phyloP scores from a whole-genome alignment of 2,797 vertebrate genomes.

The Eutrigla gurnardus region DNA sequence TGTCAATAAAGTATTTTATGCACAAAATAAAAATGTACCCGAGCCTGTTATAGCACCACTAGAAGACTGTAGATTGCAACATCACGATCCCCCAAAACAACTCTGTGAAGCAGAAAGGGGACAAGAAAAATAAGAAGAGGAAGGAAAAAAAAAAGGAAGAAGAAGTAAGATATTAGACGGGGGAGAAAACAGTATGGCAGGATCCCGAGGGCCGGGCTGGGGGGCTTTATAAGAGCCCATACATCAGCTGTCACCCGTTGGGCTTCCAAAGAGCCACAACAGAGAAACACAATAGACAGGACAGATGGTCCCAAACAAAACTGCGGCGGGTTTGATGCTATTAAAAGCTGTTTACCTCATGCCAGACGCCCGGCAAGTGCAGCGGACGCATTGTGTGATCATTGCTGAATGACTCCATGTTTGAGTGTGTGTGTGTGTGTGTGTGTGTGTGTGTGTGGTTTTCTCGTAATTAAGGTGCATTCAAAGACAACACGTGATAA shows the following conservation, averaged over 20 bases:
- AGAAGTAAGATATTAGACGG: conserved; percentile 23
- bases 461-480: conserved; percentile 68
- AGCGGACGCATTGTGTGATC: conserved; percentile 61
- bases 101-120: conserved; percentile 54
- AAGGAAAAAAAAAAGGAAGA: conserved; percentile 50
- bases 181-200: conserved; percentile 69
- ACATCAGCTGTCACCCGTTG: conserved; percentile 87
- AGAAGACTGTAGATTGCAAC: conserved; percentile 8
- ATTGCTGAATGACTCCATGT: conserved; percentile 48
- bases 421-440: conserved; percentile 43
- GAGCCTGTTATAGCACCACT: neutral
- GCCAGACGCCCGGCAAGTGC: conserved; percentile 67
- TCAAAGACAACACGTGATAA: conserved; percentile 59
- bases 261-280: conserved; percentile 77
- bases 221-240: conserved; percentile 84
- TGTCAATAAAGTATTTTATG: too few relatives aligned
- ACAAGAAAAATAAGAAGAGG: conserved; percentile 57
- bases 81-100: conserved; percentile 22
- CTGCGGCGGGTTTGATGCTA: conserved; percentile 86
- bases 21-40: too few relatives aligned
- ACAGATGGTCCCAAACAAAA: conserved; percentile 92
- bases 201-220: conserved; percentile 79
- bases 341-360: conserved; percentile 92
- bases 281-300: conserved; percentile 86
- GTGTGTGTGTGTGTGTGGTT: conserved; percentile 36